phyloP scores from a whole-genome alignment of 35 echinoderm and acorn worm genomes.

The Diadema setosum region DNA sequence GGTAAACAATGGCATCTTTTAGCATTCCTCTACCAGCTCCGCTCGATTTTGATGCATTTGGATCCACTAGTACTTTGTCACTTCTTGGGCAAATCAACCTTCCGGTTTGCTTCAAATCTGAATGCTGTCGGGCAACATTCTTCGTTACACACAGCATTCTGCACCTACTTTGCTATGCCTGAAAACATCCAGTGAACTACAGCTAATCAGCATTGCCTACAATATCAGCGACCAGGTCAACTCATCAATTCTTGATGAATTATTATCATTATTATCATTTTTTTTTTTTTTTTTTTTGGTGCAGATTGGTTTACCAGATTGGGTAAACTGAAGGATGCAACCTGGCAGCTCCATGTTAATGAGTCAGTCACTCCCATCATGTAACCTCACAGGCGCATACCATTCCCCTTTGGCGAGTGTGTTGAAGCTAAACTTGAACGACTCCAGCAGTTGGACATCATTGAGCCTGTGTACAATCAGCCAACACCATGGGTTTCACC shows the following conservation, averaged over 20 bases:
- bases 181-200: neutral
- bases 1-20: neutral
- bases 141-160: neutral
- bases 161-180: neutral
- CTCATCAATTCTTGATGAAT: neutral
- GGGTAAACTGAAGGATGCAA: slow-evolving; percentile 35
- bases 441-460: slow-evolving; percentile 50
- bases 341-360: slow-evolving; percentile 46
- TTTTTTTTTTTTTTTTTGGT: too few species aligned
- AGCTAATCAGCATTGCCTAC: too few species aligned
- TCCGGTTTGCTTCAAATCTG: neutral
- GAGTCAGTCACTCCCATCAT: slow-evolving; percentile 13
- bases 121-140: neutral
- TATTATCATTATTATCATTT: too few species aligned
- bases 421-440: slow-evolving; percentile 51
- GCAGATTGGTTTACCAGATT: slow-evolving; percentile 8
- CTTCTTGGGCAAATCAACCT: neutral
- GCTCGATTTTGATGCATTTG: neutral
- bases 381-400: slow-evolving; percentile 54
- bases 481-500: slow-evolving; percentile 83
- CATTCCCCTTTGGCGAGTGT: slow-evolving; percentile 48
- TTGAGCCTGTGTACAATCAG: slow-evolving; percentile 34
- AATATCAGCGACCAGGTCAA: neutral
- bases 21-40: neutral
- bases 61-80: neutral